These are phyloP conservation scores for Cataglyphis cursor DNA, from an alignment of 2,888 invertebrate species.

Conservation along the genomic window DNA sequence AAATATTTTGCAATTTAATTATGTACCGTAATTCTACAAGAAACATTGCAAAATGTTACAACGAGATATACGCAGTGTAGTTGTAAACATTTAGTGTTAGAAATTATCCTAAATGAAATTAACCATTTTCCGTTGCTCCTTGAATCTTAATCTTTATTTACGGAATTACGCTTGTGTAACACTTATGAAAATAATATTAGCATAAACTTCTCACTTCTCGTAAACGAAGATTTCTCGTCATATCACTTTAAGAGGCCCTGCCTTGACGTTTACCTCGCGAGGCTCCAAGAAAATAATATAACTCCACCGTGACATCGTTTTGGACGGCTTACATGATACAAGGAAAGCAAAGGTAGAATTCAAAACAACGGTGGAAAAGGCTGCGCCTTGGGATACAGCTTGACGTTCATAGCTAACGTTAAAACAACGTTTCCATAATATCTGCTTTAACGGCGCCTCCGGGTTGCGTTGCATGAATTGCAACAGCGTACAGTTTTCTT, in stretches of 20 bases:
- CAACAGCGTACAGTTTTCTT: constrained; percentile 32
- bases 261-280: constrained; percentile 7
- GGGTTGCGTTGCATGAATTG: constrained; percentile 39
- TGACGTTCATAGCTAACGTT: constrained; percentile 11
- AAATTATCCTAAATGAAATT: constrained; percentile 4
- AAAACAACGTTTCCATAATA: constrained; percentile 50
- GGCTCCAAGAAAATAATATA: constrained; percentile 43
- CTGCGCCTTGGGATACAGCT: constrained; percentile 20
- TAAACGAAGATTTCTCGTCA: constrained; percentile 29
- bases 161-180: constrained; percentile 4
- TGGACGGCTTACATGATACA: constrained; percentile 29
- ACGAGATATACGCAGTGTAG: too few relatives aligned
- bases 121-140: constrained; percentile 5
- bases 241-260: background rate
- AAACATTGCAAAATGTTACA: constrained; percentile 21
- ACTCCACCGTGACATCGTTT: constrained; percentile 32
- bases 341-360: constrained; percentile 32
- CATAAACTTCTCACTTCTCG: constrained; percentile 14
- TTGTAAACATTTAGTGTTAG: background rate
- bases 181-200: constrained; percentile 29
- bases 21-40: background rate
- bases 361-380: constrained; percentile 14
- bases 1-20: constrained; percentile 50
- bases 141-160: constrained; percentile 36
- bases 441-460: constrained; percentile 54